These are phyloP conservation scores for Atherix ibis DNA, from an alignment of 2,888 invertebrate species.

Conservation along the genomic window DNA sequence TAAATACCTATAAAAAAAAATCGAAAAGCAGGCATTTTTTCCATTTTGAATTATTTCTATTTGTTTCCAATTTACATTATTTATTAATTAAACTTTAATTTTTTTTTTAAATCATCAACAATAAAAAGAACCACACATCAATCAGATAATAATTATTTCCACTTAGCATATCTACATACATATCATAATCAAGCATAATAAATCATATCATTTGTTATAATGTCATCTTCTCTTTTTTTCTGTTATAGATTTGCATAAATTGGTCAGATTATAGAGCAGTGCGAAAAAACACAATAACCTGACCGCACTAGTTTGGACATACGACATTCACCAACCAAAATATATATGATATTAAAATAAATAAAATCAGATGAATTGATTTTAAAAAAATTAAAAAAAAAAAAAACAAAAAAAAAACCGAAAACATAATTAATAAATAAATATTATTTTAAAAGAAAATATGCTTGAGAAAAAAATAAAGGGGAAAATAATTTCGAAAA, in stretches of 20 bases:
- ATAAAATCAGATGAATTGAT: conserved; percentile 2
- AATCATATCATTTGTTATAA: conserved; percentile 9
- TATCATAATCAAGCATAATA: no score
- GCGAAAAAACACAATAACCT: conserved; percentile 14
- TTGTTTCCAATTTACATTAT: neutral
- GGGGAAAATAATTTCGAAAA: no score
- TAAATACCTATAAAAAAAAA: no score
- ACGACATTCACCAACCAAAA: conserved; percentile 33
- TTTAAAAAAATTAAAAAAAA: conserved; percentile 6
- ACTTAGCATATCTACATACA: conserved; percentile 4
- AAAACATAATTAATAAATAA: no score
- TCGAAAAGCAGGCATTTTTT: no score
- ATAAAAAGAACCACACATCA: neutral
- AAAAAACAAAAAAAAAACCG: conserved; percentile 2
- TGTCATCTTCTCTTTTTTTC: conserved; percentile 14
- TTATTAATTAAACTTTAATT: no score
- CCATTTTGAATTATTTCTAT: neutral
- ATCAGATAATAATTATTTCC: conserved; percentile 2
- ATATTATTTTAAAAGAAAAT: no score
- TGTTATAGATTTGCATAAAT: conserved; percentile 22
- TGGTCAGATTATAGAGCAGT: conserved; percentile 16
- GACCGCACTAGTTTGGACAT: conserved; percentile 21
- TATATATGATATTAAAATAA: conserved; percentile 4
- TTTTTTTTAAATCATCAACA: neutral
- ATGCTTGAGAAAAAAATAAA: conserved; percentile 8